These are phyloP conservation scores for Sebastes flavidus DNA, from an alignment of 2,797 vertebrate genomes.

Conservation along the genomic window DNA sequence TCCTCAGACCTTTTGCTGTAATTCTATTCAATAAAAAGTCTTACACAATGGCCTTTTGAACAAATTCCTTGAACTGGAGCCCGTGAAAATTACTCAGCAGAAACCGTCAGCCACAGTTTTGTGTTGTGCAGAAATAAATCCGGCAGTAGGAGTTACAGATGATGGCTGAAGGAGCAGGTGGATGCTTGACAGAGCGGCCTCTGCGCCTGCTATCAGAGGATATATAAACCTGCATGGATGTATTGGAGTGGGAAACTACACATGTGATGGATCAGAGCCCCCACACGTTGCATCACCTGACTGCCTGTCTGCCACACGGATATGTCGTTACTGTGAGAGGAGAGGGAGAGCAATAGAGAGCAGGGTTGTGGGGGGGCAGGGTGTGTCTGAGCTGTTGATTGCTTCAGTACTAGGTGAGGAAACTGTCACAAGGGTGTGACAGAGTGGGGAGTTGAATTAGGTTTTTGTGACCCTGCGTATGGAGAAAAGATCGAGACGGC, in stretches of 20 bases:
- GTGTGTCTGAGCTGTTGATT: slow-evolving; percentile 44
- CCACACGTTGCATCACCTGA: slow-evolving; percentile 16
- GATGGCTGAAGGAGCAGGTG: neutral
- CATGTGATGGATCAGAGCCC: slow-evolving; percentile 33
- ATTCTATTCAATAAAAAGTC: neutral
- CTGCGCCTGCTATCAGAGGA: slow-evolving; percentile 1
- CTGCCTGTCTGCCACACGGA: slow-evolving; percentile 39
- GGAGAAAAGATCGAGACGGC: slow-evolving; percentile 23
- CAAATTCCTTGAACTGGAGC: neutral
- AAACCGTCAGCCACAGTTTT: neutral
- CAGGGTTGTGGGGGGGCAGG: neutral
- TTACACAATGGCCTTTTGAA: neutral
- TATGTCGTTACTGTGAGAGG: slow-evolving; percentile 31
- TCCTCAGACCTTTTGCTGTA: neutral
- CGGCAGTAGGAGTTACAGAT: neutral
- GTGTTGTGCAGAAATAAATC: neutral
- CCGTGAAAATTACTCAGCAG: neutral
- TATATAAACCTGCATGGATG: slow-evolving; percentile 17
- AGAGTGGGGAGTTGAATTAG: slow-evolving; percentile 20
- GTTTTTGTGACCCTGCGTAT: slow-evolving; percentile 11
- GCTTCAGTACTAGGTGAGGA: slow-evolving; percentile 50
- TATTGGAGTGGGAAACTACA: neutral
- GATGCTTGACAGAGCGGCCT: neutral
- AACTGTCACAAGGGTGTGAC: slow-evolving; percentile 53
- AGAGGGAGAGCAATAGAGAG: neutral